Evolutionary conservation across 1,140 invertebrate species (phyloP), one percentile per base, ranked within the genome.

Genomic region (Limonius californicus): DNA sequence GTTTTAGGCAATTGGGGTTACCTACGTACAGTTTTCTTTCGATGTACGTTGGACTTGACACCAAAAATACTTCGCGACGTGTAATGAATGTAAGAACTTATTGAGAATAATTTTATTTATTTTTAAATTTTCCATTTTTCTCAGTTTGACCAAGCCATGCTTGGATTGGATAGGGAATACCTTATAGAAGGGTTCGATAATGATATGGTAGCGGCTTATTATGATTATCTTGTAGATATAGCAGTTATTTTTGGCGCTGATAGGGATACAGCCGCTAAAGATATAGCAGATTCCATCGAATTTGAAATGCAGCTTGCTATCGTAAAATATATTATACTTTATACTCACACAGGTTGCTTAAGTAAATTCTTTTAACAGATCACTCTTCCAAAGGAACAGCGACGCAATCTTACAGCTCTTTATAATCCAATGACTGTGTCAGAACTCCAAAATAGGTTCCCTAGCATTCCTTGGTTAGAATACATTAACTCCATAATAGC

Each of bases 301-400:
- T 98, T 99, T 72, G 96, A 99, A 82, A 94, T 94, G n/a, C 82
- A 87, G 63, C 80, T 99, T 39, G 94, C 94, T n/a, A 95, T 96
- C 74, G 92, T 84, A 8, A 1, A 14, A 32, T 32, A 11, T 32
- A 32, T 32, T 6, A 32, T 32, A 32, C 11, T 32, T 32, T 32
- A 32, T 6, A 32, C 27, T 32, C 11, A 32, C 11, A 32, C 11
- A n/a, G n/a, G n/a, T n/a, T n/a, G n/a, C n/a, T n/a, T n/a, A n/a
- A n/a, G n/a, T n/a, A n/a, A n/a, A n/a, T n/a, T n/a, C n/a, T n/a
- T n/a, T n/a, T n/a, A n/a, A n/a, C n/a, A 39, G 35, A 39, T 39
- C n/a, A 39, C 35, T 2, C 2, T 39, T 39, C 35, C 35, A 12
- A 39, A 39, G n/a, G 57, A 59, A 32, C 47, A 61, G 11, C 19